Evolutionary conservation across 2,113 vertebrate species (phyloP).

Genomic region (Erinaceus europaeus): DNA sequence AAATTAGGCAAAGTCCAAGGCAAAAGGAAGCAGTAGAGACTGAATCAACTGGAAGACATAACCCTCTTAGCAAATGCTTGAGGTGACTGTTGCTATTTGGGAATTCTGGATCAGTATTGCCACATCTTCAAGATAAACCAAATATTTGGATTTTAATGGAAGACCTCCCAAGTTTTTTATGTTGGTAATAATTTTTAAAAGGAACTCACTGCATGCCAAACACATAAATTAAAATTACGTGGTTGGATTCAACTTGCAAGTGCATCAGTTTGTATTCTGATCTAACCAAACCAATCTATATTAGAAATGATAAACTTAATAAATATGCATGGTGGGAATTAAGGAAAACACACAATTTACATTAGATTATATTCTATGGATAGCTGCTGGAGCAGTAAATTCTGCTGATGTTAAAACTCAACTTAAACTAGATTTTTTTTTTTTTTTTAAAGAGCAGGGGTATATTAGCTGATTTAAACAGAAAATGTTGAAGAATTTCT

Average conservation of each 20-base stretch:
- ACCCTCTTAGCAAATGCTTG: neutral
- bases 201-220: neutral
- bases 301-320: slow-evolving; percentile 2
- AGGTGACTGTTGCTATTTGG: neutral
- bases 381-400: no score
- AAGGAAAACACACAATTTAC: neutral
- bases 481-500: neutral
- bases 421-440: no score
- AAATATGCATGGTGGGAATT: neutral
- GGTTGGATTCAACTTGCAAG: neutral
- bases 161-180: neutral
- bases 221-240: slow-evolving; percentile 21
- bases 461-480: neutral
- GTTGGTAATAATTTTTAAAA: slow-evolving; percentile 13
- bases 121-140: neutral
- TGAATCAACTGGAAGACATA: neutral
- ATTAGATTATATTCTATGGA: neutral
- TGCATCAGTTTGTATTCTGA: neutral
- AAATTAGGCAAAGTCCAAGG: neutral
- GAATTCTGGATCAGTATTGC: neutral
- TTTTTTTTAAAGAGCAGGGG: no score
- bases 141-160: neutral
- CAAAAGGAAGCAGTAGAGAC: neutral
- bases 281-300: neutral
- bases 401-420: neutral